These are phyloP conservation scores for Bufotes viridis DNA, from an alignment of 2,797 vertebrate genomes.

Conservation along the genomic window DNA sequence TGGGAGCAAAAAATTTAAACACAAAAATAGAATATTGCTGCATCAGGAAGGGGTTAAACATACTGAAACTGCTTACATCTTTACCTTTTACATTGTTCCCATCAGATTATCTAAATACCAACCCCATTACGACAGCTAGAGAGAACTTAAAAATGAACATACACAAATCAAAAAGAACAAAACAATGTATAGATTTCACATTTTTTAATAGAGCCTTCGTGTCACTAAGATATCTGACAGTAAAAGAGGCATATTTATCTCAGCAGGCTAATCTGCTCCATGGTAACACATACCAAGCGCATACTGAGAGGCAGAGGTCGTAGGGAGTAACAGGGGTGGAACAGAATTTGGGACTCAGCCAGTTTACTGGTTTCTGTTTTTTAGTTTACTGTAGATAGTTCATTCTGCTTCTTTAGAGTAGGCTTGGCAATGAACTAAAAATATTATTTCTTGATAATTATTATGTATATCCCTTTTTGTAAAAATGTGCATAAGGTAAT, in stretches of 20 bases:
- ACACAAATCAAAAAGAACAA: not conserved
- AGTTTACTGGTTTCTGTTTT: constrained; percentile 33
- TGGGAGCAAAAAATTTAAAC: no score
- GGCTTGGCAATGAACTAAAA: not conserved
- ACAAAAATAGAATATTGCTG: no score
- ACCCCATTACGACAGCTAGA: not conserved
- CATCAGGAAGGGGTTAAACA: not conserved
- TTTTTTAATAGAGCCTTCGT: not conserved
- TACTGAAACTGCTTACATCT: not conserved
- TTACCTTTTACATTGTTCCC: not conserved
- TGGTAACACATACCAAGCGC: constrained; percentile 52
- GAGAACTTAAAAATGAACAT: not conserved
- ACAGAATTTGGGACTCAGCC: constrained; percentile 43
- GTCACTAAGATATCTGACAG: constrained; percentile 29
- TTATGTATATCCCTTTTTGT: not conserved
- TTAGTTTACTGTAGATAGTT: constrained; percentile 10
- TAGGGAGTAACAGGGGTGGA: constrained; percentile 42
- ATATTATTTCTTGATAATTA: not conserved
- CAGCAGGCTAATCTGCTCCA: constrained; percentile 49
- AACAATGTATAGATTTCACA: not conserved
- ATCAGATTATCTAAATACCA: constrained; percentile 17
- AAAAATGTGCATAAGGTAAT: not conserved
- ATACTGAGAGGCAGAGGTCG: constrained; percentile 45
- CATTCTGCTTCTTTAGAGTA: not conserved
- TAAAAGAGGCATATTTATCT: constrained; percentile 50